These are phyloP conservation scores for Drosophila arawakana DNA, from an alignment of 1,140 invertebrate species.

Conservation along the genomic window DNA sequence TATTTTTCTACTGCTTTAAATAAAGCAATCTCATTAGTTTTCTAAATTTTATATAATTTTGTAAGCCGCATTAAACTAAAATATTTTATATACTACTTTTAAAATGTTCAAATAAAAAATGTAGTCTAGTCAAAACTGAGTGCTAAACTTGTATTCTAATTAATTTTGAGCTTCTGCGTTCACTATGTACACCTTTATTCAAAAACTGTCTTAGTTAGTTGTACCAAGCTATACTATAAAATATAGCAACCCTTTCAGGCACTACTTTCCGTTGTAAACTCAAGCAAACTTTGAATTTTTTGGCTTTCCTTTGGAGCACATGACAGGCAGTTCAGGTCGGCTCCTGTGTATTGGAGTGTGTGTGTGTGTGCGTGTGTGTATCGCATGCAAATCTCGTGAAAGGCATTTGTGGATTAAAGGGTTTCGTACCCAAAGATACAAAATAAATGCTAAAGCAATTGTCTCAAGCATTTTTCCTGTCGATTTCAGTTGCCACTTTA, in stretches of 20 bases:
- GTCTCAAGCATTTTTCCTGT: constrained; percentile 62
- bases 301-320: constrained; percentile 36
- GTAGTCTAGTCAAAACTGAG: too few relatives aligned
- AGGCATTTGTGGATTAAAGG: constrained; percentile 58
- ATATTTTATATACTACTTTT: too few relatives aligned
- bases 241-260: neutral
- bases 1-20: too few relatives aligned
- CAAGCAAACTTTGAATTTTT: constrained; percentile 46
- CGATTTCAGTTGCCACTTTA: constrained; percentile 39
- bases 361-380: constrained; percentile 24
- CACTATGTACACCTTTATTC: too few relatives aligned
- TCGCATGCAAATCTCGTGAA: constrained; percentile 47
- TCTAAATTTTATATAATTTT: too few relatives aligned
- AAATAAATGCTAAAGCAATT: constrained; percentile 65
- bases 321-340: constrained; percentile 47
- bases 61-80: too few relatives aligned
- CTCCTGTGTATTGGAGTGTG: neutral
- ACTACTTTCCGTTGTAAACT: neutral
- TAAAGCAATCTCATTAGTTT: too few relatives aligned
- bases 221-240: neutral
- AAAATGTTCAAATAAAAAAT: too few relatives aligned
- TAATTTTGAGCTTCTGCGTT: too few relatives aligned
- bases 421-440: constrained; percentile 9
- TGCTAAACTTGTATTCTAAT: too few relatives aligned
- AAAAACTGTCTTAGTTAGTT: too few relatives aligned